Base-by-base conservation (phyloP, 1,140 invertebrate genomes). In the Meloidogyne exigua region DNA sequence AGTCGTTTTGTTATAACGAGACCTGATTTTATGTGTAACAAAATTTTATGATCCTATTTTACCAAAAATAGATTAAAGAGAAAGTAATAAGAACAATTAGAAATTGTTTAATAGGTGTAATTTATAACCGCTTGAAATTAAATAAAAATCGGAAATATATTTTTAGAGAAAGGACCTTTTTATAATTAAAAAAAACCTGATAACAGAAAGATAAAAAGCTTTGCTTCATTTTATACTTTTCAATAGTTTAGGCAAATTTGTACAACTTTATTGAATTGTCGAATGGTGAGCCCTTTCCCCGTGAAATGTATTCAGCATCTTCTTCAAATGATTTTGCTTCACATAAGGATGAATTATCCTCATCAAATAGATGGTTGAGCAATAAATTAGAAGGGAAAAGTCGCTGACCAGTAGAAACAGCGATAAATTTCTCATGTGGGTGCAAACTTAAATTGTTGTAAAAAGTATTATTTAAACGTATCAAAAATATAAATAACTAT, bases 371-470 rank as follows among this genome's bases (percentile, higher is more conserved):
- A 9, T 68, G 21, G 18, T 21, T 26, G 42, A 42, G n/a, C 13
- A 42, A 13, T 13, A 80, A 25, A 23, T 72, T 32, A 57, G 26
- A 68, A 15, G 76, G 79, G n/a, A 82, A 80, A 7, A 80, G 66
- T 64, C 79, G 72, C 49, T 80, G 71, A 68, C 79, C 79, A 32
- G 80, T 79, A 26, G 57, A 62, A 36, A 71, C 62, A 12, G 79
- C 80, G 42, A 80, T 9, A n/a, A 82, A 67, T 26, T 79, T 78
- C 12, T 21, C 36, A 21, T 25, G 10, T 25, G 79, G 79, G 36
- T 81, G 79, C 62, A 80, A 68, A 68, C 79, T 80, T 76, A 75
- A 80, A 80, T n/a, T 25, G 18, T 49, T 18, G 18, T 5, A 57
- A 57, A 57, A 57, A n/a, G 49, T 57, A 57, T n/a, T n/a, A 57